Evolutionary conservation across 1,140 invertebrate species (phyloP).

Genomic region (Drosophila parvula): DNA sequence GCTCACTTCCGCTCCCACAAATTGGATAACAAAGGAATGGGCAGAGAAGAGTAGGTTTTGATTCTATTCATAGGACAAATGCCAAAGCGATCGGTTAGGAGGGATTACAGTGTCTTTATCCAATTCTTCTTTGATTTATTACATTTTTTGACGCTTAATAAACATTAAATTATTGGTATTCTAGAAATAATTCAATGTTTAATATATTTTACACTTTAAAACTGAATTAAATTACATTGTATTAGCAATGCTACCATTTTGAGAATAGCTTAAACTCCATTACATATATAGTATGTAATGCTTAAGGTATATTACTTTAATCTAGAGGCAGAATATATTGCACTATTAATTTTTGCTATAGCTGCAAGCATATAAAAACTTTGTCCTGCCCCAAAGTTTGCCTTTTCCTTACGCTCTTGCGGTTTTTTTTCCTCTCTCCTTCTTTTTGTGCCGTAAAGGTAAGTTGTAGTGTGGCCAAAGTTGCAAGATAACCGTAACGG

Average conservation of each 20-base stretch:
- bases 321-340: background rate
- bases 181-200: no score
- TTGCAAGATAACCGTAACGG: constrained; percentile 21
- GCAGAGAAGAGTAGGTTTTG: no score
- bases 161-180: no score
- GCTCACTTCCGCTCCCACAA: background rate
- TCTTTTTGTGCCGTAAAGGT: background rate
- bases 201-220: background rate
- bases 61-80: background rate
- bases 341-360: constrained; percentile 11
- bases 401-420: background rate
- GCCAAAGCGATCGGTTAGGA: no score
- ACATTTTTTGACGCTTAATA: no score
- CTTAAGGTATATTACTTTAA: background rate
- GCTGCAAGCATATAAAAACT: constrained; percentile 1
- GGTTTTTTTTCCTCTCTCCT: background rate
- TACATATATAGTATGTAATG: background rate
- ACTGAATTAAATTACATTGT: background rate
- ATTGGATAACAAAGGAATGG: background rate
- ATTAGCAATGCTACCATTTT: background rate
- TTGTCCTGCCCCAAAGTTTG: constrained; percentile 8
- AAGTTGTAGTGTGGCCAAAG: constrained; percentile 8
- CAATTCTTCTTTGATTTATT: no score
- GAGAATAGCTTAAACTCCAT: background rate
- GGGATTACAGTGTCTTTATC: no score